These are phyloP conservation scores for Coreoperca whiteheadi DNA, from an alignment of 2,113 vertebrate genomes.

Conservation along the genomic window DNA sequence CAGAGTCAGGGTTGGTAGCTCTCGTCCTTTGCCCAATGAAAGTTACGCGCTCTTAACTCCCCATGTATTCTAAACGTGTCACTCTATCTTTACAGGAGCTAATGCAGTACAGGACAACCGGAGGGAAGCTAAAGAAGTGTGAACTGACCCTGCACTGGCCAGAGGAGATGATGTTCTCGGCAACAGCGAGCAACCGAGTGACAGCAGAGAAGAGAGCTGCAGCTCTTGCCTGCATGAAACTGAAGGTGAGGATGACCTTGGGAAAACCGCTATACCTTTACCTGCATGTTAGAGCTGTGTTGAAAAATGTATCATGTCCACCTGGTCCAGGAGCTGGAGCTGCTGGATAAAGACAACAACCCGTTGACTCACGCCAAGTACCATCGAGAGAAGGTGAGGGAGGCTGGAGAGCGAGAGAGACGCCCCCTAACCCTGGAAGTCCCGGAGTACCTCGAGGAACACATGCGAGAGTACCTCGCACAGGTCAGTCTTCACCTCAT, in stretches of 20 bases:
- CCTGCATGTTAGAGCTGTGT: not conserved
- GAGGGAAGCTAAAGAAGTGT: slow-evolving; percentile 89
- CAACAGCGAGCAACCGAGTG: slow-evolving; percentile 85
- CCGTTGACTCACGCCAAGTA: slow-evolving; percentile 94
- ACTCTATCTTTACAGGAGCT: slow-evolving; percentile 81
- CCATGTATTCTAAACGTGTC: not conserved
- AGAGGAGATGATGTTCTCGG: slow-evolving; percentile 90
- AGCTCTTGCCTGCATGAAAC: slow-evolving; percentile 92
- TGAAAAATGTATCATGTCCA: not conserved
- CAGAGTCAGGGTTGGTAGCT: slow-evolving; percentile 84
- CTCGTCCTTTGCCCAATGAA: not conserved
- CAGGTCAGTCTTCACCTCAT: slow-evolving; percentile 81
- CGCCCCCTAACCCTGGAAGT: slow-evolving; percentile 89
- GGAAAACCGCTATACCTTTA: not conserved
- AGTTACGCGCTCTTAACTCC: not conserved
- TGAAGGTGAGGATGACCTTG: slow-evolving; percentile 86
- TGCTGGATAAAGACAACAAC: slow-evolving; percentile 92
- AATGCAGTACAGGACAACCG: slow-evolving; percentile 86
- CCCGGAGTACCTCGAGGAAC: slow-evolving; percentile 85
- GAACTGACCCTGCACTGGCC: slow-evolving; percentile 92
- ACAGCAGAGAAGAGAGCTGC: slow-evolving; percentile 91
- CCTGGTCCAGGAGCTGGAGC: slow-evolving; percentile 87
- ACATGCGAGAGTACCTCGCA: slow-evolving; percentile 88
- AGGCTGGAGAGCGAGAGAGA: slow-evolving; percentile 87
- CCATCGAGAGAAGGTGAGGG: slow-evolving; percentile 87